Percentiles rank a stretch among this genome's conserved stretches.
Conservation (phyloP, 2,888 invertebrate species). For the Orthonychiurus folsomi region DNA sequence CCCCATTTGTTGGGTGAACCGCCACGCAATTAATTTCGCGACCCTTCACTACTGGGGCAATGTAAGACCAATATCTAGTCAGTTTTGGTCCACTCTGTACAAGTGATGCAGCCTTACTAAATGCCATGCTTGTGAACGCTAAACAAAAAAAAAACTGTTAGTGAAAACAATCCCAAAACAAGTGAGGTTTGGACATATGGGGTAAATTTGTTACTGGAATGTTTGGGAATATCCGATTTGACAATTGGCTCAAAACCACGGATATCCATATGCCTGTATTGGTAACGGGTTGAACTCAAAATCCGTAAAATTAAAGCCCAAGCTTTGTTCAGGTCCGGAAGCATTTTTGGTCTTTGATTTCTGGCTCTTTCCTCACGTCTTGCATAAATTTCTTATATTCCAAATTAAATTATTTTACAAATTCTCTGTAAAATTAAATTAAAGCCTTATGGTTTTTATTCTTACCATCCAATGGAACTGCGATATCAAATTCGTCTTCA, state of each 20-base stretch:
- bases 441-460: not conserved
- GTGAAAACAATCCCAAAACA: too few relatives aligned
- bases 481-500: conserved; percentile 34
- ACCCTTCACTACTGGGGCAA: conserved; percentile 24
- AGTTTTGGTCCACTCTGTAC: conserved; percentile 24
- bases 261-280: conserved; percentile 37
- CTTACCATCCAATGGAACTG: conserved; percentile 17
- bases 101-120: not conserved
- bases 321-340: conserved; percentile 34
- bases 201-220: not conserved
- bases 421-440: not conserved
- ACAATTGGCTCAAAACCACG: conserved; percentile 25
- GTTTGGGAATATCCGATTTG: conserved; percentile 9
- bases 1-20: conserved; percentile 34
- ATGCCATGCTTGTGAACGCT: not conserved
- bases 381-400: conserved; percentile 23
- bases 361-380: conserved; percentile 18
- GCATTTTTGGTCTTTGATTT: conserved; percentile 20
- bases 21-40: conserved; percentile 35
- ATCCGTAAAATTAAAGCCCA: conserved; percentile 32
- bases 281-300: conserved; percentile 35
- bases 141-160: not conserved
- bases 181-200: too few relatives aligned
- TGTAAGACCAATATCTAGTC: conserved; percentile 32
- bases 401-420: not conserved